Base-by-base conservation (phyloP, 1,140 invertebrate genomes). In the Ips typographus region DNA sequence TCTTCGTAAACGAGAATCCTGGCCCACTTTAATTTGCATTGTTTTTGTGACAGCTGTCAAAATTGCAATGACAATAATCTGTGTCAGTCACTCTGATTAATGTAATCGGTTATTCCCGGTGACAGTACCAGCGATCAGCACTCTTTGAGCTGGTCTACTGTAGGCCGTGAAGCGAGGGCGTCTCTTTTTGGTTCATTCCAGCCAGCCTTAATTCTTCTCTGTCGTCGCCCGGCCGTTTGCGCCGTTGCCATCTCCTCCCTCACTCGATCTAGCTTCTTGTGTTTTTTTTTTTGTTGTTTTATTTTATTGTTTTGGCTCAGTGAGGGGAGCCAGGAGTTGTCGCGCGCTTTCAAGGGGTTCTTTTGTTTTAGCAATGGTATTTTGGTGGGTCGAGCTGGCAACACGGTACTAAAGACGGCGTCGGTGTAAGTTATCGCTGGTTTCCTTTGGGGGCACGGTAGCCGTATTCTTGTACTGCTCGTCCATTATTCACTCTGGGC, bases 121-220 rank as follows among this genome's bases (percentile, higher is more conserved):
- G 40, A 43, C 38, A 22, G 38, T 40, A 38, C 37, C 40, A 41
- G 40, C 22, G 42, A 6, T 53, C 4, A 40, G 6, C 51, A 42
- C 38, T 39, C 8, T 47, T 22, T 38, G 59, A n/a, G 58, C 40
- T 59, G 65, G 41, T 39, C 65, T 7, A 51, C 65, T 66, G 55
- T 66, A 66, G 65, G 65, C 55, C 65, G 56, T 37, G 55, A 59
- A 59, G 65, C 65, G 65, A 44, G 65, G 55, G 65, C 36, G 65
- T 51, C 55, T 66, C 65, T 66, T 65, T 56, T 65, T 41, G 38
- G 56, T 66, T 37, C 63, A 36, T 57, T 41, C 52, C 63, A 22
- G 40, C 40, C 44, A 43, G 41, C 40, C 52, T 65, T 56, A 41
- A 57, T 66, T 66, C 56, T 49, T 66, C 55, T 47, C 56, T 58